phyloP scores from a whole-genome alignment of 2,797 vertebrate genomes.

The Denticeps clupeoides region DNA sequence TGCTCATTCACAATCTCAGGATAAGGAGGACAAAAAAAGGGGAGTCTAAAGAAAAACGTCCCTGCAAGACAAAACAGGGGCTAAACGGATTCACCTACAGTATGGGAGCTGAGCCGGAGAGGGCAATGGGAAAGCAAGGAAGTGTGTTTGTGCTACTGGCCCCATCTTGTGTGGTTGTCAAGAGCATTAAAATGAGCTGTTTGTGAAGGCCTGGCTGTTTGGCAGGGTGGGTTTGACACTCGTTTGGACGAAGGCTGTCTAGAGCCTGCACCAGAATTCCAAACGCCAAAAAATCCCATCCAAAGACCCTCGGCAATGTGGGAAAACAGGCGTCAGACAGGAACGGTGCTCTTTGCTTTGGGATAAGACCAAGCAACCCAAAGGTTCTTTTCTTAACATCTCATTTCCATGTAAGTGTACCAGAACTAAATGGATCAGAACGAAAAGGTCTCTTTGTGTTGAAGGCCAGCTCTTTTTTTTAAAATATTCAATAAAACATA shows the following conservation, averaged over 20 bases:
- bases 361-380: constrained; percentile 21
- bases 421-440: constrained; percentile 31
- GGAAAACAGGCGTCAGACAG: constrained; percentile 2
- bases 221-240: constrained; percentile 25
- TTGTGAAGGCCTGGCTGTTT: constrained; percentile 35
- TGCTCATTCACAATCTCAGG: constrained; percentile 1
- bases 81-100: constrained; percentile 14
- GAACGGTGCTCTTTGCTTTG: constrained; percentile 26
- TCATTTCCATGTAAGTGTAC: constrained; percentile 25
- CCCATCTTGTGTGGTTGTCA: constrained; percentile 24
- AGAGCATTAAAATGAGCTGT: constrained; percentile 43
- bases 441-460: constrained; percentile 29
- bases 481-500: neutral
- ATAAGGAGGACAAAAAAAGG: neutral
- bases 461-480: neutral
- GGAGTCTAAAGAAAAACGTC: neutral
- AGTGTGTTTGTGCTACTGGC: neutral
- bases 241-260: constrained; percentile 14
- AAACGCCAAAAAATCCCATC: constrained; percentile 9
- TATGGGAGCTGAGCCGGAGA: neutral
- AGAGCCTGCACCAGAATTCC: constrained; percentile 18
- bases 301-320: constrained; percentile 11
- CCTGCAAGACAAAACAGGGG: constrained; percentile 6
- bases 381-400: constrained; percentile 6
- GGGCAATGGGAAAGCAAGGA: neutral